These are phyloP conservation scores for Drosophila trichaetosa DNA, from an alignment of 2,888 invertebrate genomes.

Conservation along the genomic window DNA sequence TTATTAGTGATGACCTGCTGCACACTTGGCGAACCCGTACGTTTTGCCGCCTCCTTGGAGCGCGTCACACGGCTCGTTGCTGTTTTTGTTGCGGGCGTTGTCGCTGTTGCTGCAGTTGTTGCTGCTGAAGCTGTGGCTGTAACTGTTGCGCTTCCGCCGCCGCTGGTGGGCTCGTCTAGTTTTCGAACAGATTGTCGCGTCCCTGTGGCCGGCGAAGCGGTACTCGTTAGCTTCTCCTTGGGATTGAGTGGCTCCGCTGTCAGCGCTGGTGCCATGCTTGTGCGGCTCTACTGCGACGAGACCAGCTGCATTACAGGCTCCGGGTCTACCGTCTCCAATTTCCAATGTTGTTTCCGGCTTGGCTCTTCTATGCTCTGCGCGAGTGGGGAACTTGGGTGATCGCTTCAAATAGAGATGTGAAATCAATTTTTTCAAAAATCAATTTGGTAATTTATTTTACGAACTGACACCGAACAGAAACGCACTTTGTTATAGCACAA, in stretches of 20 bases:
- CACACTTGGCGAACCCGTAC: constrained; percentile 35
- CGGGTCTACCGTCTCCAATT: background rate
- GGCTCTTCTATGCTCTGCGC: constrained; percentile 4
- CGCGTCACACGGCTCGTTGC: constrained; percentile 69
- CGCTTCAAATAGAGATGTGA: constrained; percentile 36
- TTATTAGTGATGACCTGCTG: constrained; percentile 9
- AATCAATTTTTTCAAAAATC: constrained; percentile 32
- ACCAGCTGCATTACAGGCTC: constrained; percentile 64
- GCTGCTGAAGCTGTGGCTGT: constrained; percentile 24
- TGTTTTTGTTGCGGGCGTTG: constrained; percentile 20
- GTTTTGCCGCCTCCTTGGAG: constrained; percentile 63
- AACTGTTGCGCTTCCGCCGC: constrained; percentile 15
- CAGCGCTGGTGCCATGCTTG: constrained; percentile 95
- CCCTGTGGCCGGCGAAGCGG: constrained; percentile 81
- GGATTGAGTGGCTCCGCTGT: constrained; percentile 90
- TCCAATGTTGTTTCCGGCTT: constrained; percentile 5
- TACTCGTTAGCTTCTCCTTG: constrained; percentile 84
- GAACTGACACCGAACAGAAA: constrained; percentile 48
- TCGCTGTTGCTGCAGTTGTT: constrained; percentile 19
- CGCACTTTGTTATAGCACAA: constrained; percentile 45
- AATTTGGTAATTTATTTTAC: constrained; percentile 45
- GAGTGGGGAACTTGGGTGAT: background rate
- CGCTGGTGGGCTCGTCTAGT: constrained; percentile 48
- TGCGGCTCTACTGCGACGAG: constrained; percentile 72
- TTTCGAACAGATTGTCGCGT: constrained; percentile 62